Evolutionary conservation across 1,140 invertebrate genomes (phyloP), one percentile per base, ranked within the genome.

Genomic region (Stegodyphus mimosarum): DNA sequence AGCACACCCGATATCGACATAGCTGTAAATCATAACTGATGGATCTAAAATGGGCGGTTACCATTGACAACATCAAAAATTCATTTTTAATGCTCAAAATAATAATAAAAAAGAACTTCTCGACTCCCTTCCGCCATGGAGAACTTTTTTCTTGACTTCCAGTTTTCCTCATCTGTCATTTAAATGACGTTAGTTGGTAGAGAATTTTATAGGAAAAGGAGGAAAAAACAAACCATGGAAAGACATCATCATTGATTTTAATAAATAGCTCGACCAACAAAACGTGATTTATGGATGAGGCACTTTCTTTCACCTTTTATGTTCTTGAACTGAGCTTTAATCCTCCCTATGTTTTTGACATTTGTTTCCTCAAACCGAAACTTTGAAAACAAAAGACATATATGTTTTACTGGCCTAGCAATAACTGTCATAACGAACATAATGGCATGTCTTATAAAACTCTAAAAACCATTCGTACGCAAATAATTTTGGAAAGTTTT

Each of bases 231-330:
- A 74, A 74, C 50, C 51, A 5, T 7, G n/a, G 17, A 72, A 81
- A 67, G 49, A 18, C 81, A 84, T 84, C 81, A 84, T 84, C 81
- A 84, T 84, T 76, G 81, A 84, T 84, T 84, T 84, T 84, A 55
- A 76, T 84, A 84, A 84, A 84, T 84, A 84, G 81, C 64, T 84
- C n/a, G 63, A 52, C 64, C 55, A 84, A 51, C 72, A 49, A 55
- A 83, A 83, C 6, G 17, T 84, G 72, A 84, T 84, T 84, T 84
- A 84, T 84, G 64, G 33, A 51, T 49, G n/a, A 60, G 50, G 11
- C 9, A 70, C 49, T 55, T 7, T 73, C 10, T 17, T 17, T 11
- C n/a, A 60, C 15, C 33, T 33, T 33, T 33, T 33, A 33, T 33
- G 33, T 33, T 33, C 33, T 33, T 33, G 33, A 33, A 33, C 33